Conservation (phyloP, 2,797 vertebrate genomes). For the Cuculus canorus region DNA sequence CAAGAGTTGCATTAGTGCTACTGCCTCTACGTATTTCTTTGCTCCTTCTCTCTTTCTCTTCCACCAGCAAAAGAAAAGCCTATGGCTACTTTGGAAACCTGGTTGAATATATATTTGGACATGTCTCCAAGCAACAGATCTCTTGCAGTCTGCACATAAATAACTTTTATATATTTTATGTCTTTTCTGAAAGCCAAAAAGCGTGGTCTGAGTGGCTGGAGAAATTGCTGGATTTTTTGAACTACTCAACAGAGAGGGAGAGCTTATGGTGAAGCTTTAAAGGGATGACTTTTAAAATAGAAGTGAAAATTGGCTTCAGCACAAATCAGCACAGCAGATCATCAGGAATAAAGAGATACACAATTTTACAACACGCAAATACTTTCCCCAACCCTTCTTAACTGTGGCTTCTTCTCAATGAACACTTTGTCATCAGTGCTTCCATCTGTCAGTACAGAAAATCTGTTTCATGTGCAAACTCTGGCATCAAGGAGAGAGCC, state of each 20-base stretch:
- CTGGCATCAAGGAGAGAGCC: not conserved
- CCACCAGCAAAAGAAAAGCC: not conserved
- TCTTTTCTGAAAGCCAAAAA: slow-evolving; percentile 1
- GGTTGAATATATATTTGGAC: not conserved
- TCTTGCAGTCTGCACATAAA: slow-evolving; percentile 5
- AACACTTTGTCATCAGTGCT: not conserved
- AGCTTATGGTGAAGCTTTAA: slow-evolving; percentile 27
- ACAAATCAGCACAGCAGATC: slow-evolving; percentile 41
- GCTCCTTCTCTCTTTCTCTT: not conserved
- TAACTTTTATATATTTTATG: not conserved
- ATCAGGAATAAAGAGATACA: slow-evolving; percentile 35
- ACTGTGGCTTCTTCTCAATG: not conserved
- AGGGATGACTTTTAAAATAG: slow-evolving; percentile 12
- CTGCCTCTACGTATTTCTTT: not conserved
- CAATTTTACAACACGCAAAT: not conserved
- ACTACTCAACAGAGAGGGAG: not conserved
- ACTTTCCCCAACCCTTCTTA: not conserved
- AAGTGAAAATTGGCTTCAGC: not conserved
- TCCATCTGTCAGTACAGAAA: not conserved
- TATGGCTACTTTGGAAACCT: not conserved
- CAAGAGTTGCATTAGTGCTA: not conserved
- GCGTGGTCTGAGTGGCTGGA: not conserved
- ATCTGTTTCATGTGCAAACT: not conserved
- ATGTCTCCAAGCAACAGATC: slow-evolving; percentile 32
- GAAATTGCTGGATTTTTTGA: slow-evolving; percentile 4